phyloP scores from a whole-genome alignment of 2,113 vertebrate species.

The Alosa alosa region DNA sequence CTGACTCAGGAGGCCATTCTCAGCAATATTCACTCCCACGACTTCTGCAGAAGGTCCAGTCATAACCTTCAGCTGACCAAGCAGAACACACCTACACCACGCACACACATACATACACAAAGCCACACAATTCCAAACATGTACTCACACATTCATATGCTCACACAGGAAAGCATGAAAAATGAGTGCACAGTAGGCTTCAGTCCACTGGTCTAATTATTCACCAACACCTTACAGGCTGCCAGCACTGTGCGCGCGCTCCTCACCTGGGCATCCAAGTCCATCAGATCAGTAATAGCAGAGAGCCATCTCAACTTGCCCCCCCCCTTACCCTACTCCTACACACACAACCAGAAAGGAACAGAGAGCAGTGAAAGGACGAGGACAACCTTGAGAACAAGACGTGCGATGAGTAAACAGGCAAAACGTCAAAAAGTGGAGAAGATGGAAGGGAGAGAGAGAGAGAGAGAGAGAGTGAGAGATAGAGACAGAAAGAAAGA shows the following conservation, averaged over 20 bases:
- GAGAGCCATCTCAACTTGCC: background rate
- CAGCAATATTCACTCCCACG: slow-evolving; percentile 3
- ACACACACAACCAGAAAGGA: background rate
- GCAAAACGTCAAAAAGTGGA: background rate
- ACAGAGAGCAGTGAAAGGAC: background rate
- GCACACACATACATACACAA: background rate
- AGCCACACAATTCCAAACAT: background rate
- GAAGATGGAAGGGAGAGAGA: background rate
- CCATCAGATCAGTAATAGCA: slow-evolving; percentile 1
- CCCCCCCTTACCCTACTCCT: background rate
- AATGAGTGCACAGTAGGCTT: background rate
- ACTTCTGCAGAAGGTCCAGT: background rate
- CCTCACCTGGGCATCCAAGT: background rate
- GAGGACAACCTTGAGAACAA: background rate
- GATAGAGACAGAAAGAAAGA: too few species aligned
- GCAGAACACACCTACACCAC: slow-evolving; percentile 3
- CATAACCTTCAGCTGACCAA: slow-evolving; percentile 13
- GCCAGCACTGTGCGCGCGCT: background rate
- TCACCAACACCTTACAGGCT: background rate
- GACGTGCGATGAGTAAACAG: background rate
- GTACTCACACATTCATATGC: background rate
- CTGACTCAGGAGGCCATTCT: background rate
- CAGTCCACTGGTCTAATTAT: background rate
- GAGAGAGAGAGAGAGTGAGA: background rate
- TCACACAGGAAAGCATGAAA: background rate